Base-by-base conservation (phyloP, 2,113 vertebrate species). In the Cathartes aura region DNA sequence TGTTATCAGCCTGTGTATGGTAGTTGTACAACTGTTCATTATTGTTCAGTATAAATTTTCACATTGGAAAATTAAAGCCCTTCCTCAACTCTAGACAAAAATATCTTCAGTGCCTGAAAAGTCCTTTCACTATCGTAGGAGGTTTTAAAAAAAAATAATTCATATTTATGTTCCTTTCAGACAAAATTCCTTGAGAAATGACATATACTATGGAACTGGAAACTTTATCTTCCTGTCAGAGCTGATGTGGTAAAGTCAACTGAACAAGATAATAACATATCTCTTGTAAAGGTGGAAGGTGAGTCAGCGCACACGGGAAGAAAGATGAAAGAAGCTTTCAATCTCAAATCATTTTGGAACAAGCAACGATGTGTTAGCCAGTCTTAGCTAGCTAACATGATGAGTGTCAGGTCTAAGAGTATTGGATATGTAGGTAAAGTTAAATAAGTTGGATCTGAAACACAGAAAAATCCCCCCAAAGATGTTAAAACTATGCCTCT, bases 141-240 rank as follows among this genome's bases (percentile, higher is more conserved):
- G 5, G 20, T 75, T 95, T 85, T 40, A 59, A 50, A 48, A 93
- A 90, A 80, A 85, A 59, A n/a, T n/a, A 97, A 95, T 96, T 97
- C 68, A 90, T 97, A 91, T 95, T 93, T 95, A 96, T 97, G 68
- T 97, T 98, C 85, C 83, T 91, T 90, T 97, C 95, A 95, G 87
- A 83, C 60, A 74, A 98, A 96, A 83, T 91, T 96, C 95, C 85
- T 82, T 70, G 93, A 96, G 91, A 96, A 96, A 86, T 97, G 86
- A 89, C 81, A 82, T 11, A n/a, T 90, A 79, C 82, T 96, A 34
- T 82, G 68, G 16, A 81, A 88, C 19, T 45, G 66, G 78, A 93
- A 95, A 96, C 29, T 96, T 98, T 56, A 98, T 98, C 98, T 98
- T 98, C 95, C 94, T 98, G 95, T 98, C 97, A 98, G 84, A 94